A percentile compares a stretch with the other conserved stretches of the same genome.
phyloP scores from a whole-genome alignment of 2,888 invertebrate genomes.

The Pharmacophagus antenor region DNA sequence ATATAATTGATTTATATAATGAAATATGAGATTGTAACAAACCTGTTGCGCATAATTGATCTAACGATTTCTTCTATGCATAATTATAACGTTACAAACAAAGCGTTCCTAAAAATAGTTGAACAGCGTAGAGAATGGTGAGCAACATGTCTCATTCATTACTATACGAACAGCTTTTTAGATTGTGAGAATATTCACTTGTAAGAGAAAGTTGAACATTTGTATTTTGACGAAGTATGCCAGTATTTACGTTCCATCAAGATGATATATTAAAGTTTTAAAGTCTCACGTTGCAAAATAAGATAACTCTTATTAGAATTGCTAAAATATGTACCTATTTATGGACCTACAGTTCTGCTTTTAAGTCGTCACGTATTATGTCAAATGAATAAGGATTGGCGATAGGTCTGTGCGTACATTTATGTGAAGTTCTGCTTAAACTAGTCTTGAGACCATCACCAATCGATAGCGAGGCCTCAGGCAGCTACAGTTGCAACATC shows the following conservation, averaged over 20 bases:
- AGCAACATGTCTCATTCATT: slow-evolving; percentile 27
- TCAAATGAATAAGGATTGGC: slow-evolving; percentile 6
- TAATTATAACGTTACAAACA: slow-evolving; percentile 30
- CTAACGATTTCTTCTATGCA: slow-evolving; percentile 27
- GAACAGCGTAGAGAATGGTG: slow-evolving; percentile 28
- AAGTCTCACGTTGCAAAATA: neutral
- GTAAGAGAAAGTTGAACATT: slow-evolving; percentile 25
- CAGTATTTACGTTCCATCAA: slow-evolving; percentile 13
- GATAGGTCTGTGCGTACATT: slow-evolving; percentile 45
- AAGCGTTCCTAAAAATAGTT: slow-evolving; percentile 28
- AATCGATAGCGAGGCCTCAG: slow-evolving; percentile 57
- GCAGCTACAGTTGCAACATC: slow-evolving; percentile 67
- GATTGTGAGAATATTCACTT: slow-evolving; percentile 27
- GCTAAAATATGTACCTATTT: neutral
- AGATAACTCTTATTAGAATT: neutral
- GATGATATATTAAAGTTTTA: slow-evolving; percentile 10
- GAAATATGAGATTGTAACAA: slow-evolving; percentile 20
- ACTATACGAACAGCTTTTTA: slow-evolving; percentile 22
- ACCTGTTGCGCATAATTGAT: slow-evolving; percentile 29
- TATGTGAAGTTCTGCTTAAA: slow-evolving; percentile 70
- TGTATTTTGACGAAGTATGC: slow-evolving; percentile 12
- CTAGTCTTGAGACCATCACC: slow-evolving; percentile 63
- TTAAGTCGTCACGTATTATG: neutral
- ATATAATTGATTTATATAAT: neutral
- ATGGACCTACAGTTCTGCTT: neutral